Evolutionary conservation across 1,140 invertebrate genomes (phyloP).

Genomic region (Ips typographus): DNA sequence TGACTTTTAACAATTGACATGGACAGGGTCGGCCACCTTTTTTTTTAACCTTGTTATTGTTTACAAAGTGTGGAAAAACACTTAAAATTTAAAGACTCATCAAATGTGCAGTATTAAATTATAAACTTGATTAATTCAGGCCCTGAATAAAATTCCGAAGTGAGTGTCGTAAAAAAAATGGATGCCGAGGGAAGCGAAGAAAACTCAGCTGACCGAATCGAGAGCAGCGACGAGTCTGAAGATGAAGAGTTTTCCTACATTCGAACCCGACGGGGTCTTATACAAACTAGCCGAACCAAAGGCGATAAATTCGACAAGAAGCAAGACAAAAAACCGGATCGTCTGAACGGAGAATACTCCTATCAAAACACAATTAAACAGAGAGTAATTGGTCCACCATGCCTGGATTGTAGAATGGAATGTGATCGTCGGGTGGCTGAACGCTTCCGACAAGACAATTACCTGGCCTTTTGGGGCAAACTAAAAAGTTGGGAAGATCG

Average conservation of each 20-base stretch:
- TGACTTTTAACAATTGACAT: no score
- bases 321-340: constrained; percentile 21
- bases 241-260: constrained; percentile 23
- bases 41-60: constrained; percentile 23
- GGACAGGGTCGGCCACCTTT: background rate
- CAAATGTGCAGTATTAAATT: no score
- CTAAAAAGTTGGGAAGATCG: constrained; percentile 28
- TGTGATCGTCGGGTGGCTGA: constrained; percentile 24
- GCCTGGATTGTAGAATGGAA: constrained; percentile 25
- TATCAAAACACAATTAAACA: constrained; percentile 28
- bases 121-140: no score
- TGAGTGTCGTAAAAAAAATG: background rate
- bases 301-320: background rate
- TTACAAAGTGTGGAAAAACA: constrained; percentile 3
- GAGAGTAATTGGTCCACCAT: constrained; percentile 27
- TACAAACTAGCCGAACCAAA: constrained; percentile 11
- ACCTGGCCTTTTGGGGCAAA: constrained; percentile 25
- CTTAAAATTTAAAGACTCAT: background rate
- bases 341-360: constrained; percentile 24
- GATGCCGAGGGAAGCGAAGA: background rate
- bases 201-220: constrained; percentile 3
- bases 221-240: constrained; percentile 16
- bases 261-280: constrained; percentile 12
- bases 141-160: no score
- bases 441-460: constrained; percentile 27